phyloP scores from a whole-genome alignment of 2,797 vertebrate genomes.

The Neosilurus mollespiculum region DNA sequence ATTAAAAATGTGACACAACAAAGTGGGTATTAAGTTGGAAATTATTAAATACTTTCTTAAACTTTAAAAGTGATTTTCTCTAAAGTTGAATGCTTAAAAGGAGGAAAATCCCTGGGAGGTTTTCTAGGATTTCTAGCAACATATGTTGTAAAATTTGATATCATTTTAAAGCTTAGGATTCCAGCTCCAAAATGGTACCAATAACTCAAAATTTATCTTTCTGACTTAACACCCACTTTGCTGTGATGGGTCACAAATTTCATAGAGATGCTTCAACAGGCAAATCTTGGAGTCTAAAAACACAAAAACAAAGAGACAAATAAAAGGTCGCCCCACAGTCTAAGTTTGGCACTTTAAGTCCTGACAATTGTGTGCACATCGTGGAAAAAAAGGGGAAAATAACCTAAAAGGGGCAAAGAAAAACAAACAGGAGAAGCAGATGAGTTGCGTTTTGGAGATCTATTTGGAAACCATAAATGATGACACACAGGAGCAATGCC shows the following conservation, averaged over 20 bases:
- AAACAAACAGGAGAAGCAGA: background rate
- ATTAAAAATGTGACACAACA: background rate
- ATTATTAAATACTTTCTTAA: no score
- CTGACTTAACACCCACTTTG: no score
- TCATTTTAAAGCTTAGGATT: no score
- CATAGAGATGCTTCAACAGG: slow-evolving; percentile 1
- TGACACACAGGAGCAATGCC: background rate
- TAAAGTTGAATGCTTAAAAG: no score
- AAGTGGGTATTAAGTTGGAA: background rate
- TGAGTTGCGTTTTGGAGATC: slow-evolving; percentile 38
- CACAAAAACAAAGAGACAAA: slow-evolving; percentile 39
- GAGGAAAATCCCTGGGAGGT: no score
- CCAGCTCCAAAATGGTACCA: no score
- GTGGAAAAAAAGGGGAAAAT: background rate
- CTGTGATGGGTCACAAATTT: background rate
- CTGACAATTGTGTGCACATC: slow-evolving; percentile 35
- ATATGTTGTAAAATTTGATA: no score
- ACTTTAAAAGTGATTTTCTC: no score
- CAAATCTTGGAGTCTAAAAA: slow-evolving; percentile 31
- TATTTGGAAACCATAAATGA: slow-evolving; percentile 22
- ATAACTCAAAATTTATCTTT: no score
- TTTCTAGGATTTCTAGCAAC: no score
- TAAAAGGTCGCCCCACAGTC: slow-evolving; percentile 53
- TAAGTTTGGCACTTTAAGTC: slow-evolving; percentile 70
- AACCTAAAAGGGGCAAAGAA: background rate